Conservation (phyloP, 2,888 invertebrate species). For the Caenorhabditis sp. region DNA sequence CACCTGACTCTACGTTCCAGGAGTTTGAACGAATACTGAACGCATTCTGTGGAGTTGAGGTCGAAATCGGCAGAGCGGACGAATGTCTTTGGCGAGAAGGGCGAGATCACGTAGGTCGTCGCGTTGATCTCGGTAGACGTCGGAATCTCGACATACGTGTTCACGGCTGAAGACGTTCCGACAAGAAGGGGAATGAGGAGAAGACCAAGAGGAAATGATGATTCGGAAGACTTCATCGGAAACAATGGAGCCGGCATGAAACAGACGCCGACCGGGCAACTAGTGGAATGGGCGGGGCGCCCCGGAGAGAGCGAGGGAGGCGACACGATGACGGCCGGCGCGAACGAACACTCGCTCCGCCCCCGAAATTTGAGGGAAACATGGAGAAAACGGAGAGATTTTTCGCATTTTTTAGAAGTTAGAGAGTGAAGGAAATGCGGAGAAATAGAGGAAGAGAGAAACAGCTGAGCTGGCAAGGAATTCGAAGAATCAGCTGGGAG, state of each 20-base stretch:
- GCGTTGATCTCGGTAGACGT: slow-evolving; percentile 22
- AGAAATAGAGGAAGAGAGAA: no score
- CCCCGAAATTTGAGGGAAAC: slow-evolving; percentile 15
- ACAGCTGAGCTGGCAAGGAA: neutral
- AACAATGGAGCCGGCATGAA: slow-evolving; percentile 11
- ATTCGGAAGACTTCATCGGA: slow-evolving; percentile 1
- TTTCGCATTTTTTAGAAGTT: slow-evolving; percentile 17
- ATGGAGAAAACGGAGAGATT: neutral
- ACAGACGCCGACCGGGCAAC: neutral
- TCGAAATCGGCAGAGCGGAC: slow-evolving; percentile 65
- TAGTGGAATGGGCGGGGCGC: slow-evolving; percentile 6
- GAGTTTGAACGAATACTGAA: slow-evolving; percentile 67
- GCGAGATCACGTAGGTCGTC: slow-evolving; percentile 58
- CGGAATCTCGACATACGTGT: slow-evolving; percentile 57
- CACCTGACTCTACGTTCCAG: slow-evolving; percentile 67
- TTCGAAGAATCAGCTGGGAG: neutral
- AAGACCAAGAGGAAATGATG: neutral
- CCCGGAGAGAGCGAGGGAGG: no score
- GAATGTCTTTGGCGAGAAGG: slow-evolving; percentile 60
- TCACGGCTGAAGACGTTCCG: slow-evolving; percentile 13
- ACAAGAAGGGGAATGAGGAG: no score
- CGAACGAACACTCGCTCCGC: slow-evolving; percentile 26
- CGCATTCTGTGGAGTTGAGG: slow-evolving; percentile 61
- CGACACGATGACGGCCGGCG: slow-evolving; percentile 11
- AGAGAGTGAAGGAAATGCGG: neutral